Evolutionary conservation across 2,888 invertebrate genomes (phyloP), one percentile per base, ranked within the genome.

Genomic region (Ennomos quercinarius): DNA sequence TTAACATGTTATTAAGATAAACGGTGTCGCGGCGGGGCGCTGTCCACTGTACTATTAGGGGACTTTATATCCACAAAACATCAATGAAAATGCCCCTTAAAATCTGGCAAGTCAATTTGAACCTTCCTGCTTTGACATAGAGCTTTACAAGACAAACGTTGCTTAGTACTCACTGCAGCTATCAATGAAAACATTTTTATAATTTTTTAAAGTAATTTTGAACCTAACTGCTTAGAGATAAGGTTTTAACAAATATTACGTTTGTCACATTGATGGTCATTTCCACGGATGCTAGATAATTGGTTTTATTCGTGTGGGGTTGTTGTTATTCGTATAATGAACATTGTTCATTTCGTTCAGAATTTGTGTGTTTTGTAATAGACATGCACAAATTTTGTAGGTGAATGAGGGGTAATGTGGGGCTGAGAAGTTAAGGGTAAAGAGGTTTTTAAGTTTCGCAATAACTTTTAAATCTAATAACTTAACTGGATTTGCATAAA

Each of bases 1-100:
- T 84, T 83, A 84, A 80, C 84, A 83, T 86, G 86, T 83, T 86
- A 86, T 88, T 89, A 80, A 80, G 81, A 84, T 87, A 87, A 87
- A 81, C 74, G 79, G 77, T 81, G 83, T 82, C 80, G 81, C 81
- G 70, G 68, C 80, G 81, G 81, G 69, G 68, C 51, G 10, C 42
- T 53, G 48, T 48, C 68, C 64, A 73, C 71, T 64, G 70, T 56
- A 53, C 50, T 41, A 53, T 64, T 62, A 58, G 61, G 63, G 60
- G 59, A 54, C 54, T 43, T 37, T 51, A 44, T 52, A 49, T 27
- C 39, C 11, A 44, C 45, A 49, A 47, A 52, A 42, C 55, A 55
- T 55, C 35, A 47, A 50, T 45, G 41, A 35, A 59, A 59, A 41
- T 34, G 13, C 10, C 34, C 44, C 39, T 48, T 43, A 43, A 34